Evolutionary conservation across 2,113 vertebrate species (phyloP).

Genomic region (Dipodomys ordii): DNA sequence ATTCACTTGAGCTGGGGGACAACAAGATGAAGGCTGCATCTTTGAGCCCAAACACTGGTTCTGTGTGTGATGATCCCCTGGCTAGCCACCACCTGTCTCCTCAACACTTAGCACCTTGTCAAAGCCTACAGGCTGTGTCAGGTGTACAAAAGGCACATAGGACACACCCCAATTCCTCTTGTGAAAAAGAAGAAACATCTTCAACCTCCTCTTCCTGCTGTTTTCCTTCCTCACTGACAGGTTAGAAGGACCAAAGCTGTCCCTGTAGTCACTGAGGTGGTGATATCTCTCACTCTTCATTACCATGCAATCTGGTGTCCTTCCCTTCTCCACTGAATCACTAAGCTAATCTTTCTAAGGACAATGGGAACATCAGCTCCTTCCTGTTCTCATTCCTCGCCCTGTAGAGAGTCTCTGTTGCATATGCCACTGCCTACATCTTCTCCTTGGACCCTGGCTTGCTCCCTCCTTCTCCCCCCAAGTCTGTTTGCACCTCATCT

Average conservation of each 20-base stretch:
- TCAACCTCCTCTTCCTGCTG: not conserved
- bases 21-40: not conserved
- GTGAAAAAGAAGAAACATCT: not conserved
- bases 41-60: not conserved
- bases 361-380: not conserved
- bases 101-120: not conserved
- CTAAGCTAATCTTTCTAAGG: not conserved
- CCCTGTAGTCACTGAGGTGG: not conserved
- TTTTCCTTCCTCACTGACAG: not conserved
- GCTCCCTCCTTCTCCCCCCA: not conserved
- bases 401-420: not conserved
- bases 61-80: not conserved
- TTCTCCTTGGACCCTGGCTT: not conserved
- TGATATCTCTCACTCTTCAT: not conserved
- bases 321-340: not conserved
- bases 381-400: not conserved
- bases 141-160: not conserved
- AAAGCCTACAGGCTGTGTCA: no score
- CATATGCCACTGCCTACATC: not conserved
- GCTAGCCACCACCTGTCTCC: not conserved
- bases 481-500: not conserved
- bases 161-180: not conserved
- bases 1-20: not conserved
- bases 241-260: not conserved
- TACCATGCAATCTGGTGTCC: no score